Evolutionary conservation across 1,140 invertebrate genomes (phyloP).

Genomic region (Lasaia peninsularis): DNA sequence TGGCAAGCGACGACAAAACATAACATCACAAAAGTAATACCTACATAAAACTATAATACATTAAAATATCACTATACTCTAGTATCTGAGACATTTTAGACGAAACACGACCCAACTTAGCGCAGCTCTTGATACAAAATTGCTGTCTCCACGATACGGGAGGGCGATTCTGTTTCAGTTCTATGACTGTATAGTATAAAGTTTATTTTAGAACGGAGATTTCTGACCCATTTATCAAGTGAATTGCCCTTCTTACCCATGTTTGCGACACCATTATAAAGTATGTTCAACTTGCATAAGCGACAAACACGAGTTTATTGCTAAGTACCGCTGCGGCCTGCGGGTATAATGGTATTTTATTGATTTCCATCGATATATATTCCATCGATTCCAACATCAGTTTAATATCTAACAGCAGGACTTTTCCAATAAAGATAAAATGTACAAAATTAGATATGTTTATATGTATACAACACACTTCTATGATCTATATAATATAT

Average conservation of each 20-base stretch:
- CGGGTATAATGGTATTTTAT: background rate
- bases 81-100: constrained; percentile 17
- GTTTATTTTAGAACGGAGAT: background rate
- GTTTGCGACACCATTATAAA: constrained; percentile 24
- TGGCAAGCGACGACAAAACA: background rate
- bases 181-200: background rate
- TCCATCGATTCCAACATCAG: too few species aligned
- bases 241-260: constrained; percentile 19
- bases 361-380: background rate
- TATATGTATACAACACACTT: too few species aligned
- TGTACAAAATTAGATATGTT: background rate
- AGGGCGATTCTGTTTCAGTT: background rate
- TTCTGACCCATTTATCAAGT: constrained; percentile 18
- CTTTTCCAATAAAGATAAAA: background rate
- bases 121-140: constrained; percentile 17
- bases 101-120: constrained; percentile 14
- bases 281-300: constrained; percentile 29
- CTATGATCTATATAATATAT: too few species aligned
- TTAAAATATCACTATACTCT: constrained; percentile 5
- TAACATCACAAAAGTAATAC: background rate
- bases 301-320: constrained; percentile 26
- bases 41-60: background rate
- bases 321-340: constrained; percentile 7
- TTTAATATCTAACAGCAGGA: background rate
- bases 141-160: constrained; percentile 5